Base-by-base conservation (phyloP, 2,888 invertebrate species). In the Pterobdella sp. region DNA sequence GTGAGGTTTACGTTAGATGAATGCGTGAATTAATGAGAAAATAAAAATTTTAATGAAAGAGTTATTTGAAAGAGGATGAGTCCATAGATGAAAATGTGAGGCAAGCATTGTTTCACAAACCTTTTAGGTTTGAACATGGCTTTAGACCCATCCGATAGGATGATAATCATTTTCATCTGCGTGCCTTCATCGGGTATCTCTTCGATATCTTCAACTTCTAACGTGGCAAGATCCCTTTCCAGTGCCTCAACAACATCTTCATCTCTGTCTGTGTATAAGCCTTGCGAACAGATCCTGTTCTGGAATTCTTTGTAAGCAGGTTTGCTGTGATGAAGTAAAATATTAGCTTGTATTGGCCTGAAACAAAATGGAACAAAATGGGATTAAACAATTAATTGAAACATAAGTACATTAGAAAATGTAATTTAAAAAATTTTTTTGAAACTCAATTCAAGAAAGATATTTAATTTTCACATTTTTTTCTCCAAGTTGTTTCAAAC, bases 101-200 rank as follows among this genome's bases (percentile, higher is more conserved):
- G 18, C 7, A 10, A 69, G 31, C 68, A 31, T 3, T 32, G 31
- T 60, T 60, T 60, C 66, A 66, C 1, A 32, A 31, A 95, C 94
- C 96, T 90, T 95, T 95, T 96, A 69, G 97, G 97, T 84, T 98
- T 98, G 86, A 97, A 94, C 75, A 98, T 88, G 1, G 95, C 93
- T 85, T 93, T 91, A 76, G 93, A 89, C 75, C 91, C 90, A 84
- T 93, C 91, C 10, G 90, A 89, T 82, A 93, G 95, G 81, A 94
- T 92, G 80, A 97, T 92, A 78, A 95, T 90, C 77, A 98, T 88
- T 85, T 98, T 98, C 80, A 97, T 85, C 85, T 98, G 98, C 29
- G 98, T 98, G 3, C 98, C 98, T 26, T 70, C 66, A 29, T 36
- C 67, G 29, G 71, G 71, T 26, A 75, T 73, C 68, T 77, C 73